Percentiles rank a stretch among this genome's conserved stretches.
phyloP scores from a whole-genome alignment of 1,140 invertebrate genomes.

The Zaprionus camerounensis region DNA sequence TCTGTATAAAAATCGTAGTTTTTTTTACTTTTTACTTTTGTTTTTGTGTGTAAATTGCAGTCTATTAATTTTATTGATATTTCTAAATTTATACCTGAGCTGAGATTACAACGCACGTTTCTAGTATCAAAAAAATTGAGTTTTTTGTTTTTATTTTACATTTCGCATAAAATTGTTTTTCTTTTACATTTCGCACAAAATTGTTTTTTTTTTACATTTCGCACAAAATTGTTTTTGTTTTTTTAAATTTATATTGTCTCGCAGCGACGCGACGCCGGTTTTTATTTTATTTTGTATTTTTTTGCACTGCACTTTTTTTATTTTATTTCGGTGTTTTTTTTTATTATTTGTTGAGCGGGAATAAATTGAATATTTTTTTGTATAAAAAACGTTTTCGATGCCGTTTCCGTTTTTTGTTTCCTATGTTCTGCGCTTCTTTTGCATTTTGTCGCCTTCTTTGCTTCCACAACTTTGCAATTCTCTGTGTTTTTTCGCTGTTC shows the following conservation, averaged over 20 bases:
- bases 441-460: slow-evolving; percentile 35
- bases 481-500: slow-evolving; percentile 12
- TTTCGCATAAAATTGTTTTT: slow-evolving; percentile 18
- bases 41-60: slow-evolving; percentile 24
- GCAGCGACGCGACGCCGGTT: slow-evolving; percentile 28
- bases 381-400: slow-evolving; percentile 38
- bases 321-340: slow-evolving; percentile 9
- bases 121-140: slow-evolving; percentile 44
- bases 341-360: slow-evolving; percentile 31
- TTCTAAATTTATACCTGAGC: slow-evolving; percentile 47
- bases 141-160: slow-evolving; percentile 6
- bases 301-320: slow-evolving; percentile 32
- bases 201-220: slow-evolving; percentile 13
- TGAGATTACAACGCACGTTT: slow-evolving; percentile 52
- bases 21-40: slow-evolving; percentile 5
- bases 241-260: slow-evolving; percentile 19
- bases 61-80: slow-evolving; percentile 32
- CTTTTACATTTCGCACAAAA: slow-evolving; percentile 19
- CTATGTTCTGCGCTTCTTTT: slow-evolving; percentile 44
- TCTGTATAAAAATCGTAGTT: slow-evolving; percentile 18
- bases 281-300: slow-evolving; percentile 7
- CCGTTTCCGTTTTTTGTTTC: slow-evolving; percentile 18
- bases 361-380: slow-evolving; percentile 19
- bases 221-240: slow-evolving; percentile 11
- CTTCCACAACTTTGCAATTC: slow-evolving; percentile 14